phyloP scores from a whole-genome alignment of 92 coral and sea anemone genomes.

The Paramuricea clavata region DNA sequence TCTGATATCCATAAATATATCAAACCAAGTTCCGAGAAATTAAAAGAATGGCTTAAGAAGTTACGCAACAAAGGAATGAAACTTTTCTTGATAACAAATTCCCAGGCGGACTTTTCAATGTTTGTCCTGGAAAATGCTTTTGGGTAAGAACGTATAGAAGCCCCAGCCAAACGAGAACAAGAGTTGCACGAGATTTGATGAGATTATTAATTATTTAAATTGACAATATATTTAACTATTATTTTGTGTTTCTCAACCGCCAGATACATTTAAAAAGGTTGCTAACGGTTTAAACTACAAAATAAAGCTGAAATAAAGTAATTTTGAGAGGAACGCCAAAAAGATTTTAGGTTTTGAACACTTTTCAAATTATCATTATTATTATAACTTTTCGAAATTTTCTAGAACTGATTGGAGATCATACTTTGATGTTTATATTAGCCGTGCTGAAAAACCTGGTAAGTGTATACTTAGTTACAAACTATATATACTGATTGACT shows the following conservation, averaged over 20 bases:
- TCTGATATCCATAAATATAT: constrained; percentile 75
- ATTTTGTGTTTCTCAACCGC: too few relatives aligned
- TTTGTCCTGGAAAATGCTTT: constrained; percentile 89
- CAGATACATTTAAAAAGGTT: too few relatives aligned
- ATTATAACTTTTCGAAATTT: background rate
- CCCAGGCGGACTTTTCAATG: constrained; percentile 85
- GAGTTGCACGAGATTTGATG: too few relatives aligned
- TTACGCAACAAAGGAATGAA: constrained; percentile 66
- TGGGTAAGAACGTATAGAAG: constrained; percentile 72
- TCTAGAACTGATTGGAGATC: constrained; percentile 85
- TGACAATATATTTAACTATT: too few relatives aligned
- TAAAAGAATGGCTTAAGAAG: constrained; percentile 78
- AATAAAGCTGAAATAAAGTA: too few relatives aligned
- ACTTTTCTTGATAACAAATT: constrained; percentile 89
- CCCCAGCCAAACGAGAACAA: too few relatives aligned
- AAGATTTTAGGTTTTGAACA: too few relatives aligned
- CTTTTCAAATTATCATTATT: too few relatives aligned
- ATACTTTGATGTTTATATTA: constrained; percentile 83
- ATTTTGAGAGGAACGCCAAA: too few relatives aligned
- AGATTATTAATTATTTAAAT: too few relatives aligned
- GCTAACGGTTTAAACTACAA: too few relatives aligned
- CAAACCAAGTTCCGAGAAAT: constrained; percentile 77
- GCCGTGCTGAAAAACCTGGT: constrained; percentile 95
- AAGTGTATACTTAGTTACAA: background rate
- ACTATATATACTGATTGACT: too few relatives aligned